A percentile compares a stretch with the other conserved stretches of the same genome.
Conservation (phyloP, 2,888 invertebrate genomes). For the Drosophila macrospina region DNA sequence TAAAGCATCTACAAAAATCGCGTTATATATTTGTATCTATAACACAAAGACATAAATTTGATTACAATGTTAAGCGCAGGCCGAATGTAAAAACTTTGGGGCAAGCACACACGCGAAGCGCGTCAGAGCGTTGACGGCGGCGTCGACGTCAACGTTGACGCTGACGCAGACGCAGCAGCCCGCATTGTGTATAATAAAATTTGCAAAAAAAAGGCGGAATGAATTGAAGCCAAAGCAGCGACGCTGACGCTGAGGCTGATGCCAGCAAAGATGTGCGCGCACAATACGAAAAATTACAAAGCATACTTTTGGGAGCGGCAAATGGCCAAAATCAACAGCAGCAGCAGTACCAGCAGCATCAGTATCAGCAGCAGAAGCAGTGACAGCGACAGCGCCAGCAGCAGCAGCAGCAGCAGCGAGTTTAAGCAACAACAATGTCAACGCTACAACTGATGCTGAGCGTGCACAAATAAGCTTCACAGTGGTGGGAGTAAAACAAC, state of each 20-base stretch:
- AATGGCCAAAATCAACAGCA: conserved; percentile 75
- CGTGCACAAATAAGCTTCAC: conserved; percentile 60
- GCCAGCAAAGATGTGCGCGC: conserved; percentile 75
- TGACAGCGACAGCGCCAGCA: conserved; percentile 19
- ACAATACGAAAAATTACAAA: conserved; percentile 77
- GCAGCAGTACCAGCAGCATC: conserved; percentile 36
- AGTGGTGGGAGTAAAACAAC: conserved; percentile 32
- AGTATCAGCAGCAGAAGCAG: conserved; percentile 34
- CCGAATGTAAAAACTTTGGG: conserved; percentile 52
- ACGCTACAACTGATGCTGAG: conserved; percentile 67
- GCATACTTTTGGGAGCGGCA: conserved; percentile 79
- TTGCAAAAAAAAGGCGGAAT: conserved; percentile 59
- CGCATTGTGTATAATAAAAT: conserved; percentile 78
- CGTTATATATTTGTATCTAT: conserved; percentile 53
- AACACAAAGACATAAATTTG: conserved; percentile 62
- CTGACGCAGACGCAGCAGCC: conserved; percentile 49
- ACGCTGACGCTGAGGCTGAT: conserved; percentile 29
- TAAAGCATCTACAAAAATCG: conserved; percentile 12
- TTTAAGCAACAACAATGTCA: conserved; percentile 63
- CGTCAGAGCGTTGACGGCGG: conserved; percentile 62
- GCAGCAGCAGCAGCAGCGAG: conserved; percentile 34
- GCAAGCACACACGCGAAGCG: conserved; percentile 53
- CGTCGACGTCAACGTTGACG: conserved; percentile 32
- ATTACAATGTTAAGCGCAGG: conserved; percentile 62
- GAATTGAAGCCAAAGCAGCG: conserved; percentile 51